Conservation (phyloP, 2,113 vertebrate genomes). For the Ardeotis arabs region DNA sequence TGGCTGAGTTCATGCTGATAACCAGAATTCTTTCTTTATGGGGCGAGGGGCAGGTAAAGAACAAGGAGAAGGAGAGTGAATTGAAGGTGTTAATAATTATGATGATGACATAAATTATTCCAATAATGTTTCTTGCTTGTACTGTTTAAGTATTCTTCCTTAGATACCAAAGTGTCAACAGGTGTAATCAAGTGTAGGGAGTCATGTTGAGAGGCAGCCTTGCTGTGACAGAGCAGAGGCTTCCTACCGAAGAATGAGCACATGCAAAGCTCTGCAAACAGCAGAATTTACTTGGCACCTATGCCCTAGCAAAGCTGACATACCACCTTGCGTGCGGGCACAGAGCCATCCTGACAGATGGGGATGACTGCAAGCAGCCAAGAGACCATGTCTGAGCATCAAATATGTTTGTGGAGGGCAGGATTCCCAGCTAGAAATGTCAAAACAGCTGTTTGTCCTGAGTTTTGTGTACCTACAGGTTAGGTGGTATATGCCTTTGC, state of each 20-base stretch:
- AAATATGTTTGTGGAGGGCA: constrained; percentile 67
- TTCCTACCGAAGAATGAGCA: constrained; percentile 47
- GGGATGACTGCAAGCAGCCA: constrained; percentile 51
- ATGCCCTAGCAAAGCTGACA: constrained; percentile 50
- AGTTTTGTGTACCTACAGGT: constrained; percentile 24
- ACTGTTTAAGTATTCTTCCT: not conserved
- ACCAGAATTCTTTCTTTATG: not conserved
- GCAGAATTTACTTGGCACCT: constrained; percentile 64
- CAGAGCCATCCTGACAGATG: constrained; percentile 75
- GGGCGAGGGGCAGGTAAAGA: not conserved
- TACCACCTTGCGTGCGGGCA: constrained; percentile 71
- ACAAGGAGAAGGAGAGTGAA: not conserved
- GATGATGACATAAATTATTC: not conserved
- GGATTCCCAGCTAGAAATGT: constrained; percentile 58
- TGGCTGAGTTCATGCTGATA: not conserved
- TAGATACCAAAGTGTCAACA: constrained; percentile 1
- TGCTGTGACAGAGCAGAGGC: constrained; percentile 40
- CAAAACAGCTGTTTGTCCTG: constrained; percentile 65
- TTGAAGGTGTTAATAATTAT: not conserved
- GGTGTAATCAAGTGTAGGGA: constrained; percentile 15
- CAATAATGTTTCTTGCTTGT: not conserved
- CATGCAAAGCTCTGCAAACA: constrained; percentile 52
- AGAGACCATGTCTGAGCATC: constrained; percentile 72
- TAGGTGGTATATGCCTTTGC: not conserved
- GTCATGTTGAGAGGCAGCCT: constrained; percentile 22